Evolutionary conservation across 2,113 vertebrate species (phyloP), one percentile per base, ranked within the genome.

Genomic region (Cathartes aura): DNA sequence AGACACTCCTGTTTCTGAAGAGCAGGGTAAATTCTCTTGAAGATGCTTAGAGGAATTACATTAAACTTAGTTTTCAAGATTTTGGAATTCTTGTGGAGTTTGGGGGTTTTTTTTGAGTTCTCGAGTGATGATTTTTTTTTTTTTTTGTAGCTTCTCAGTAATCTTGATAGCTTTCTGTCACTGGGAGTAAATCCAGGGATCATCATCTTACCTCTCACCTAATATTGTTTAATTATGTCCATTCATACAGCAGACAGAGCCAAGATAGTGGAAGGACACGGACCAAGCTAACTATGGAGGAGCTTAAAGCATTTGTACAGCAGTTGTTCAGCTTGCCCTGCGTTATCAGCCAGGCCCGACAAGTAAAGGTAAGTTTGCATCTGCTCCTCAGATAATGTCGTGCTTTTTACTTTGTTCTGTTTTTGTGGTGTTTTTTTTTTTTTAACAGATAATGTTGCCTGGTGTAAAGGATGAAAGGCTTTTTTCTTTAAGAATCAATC

Each of bases 291-390:
- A 99, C 99, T 1, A 99, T 99, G 98, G 99, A 99, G 93, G 99
- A 99, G 95, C 98, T 99, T n/a, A 99, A 99, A 96, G 99, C 99
- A 11, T 99, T 99, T 68, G 99, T 99, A 48, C 99, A 99, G 52
- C 99, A 99, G 93, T 98, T 99, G 62, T 99, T 99, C 86, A 99
- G 99, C 87, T 98, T 99, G 90, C 99, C 99, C 1, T 99, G 99
- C 91, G 95, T 99, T 96, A 99, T 99, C 98, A 99, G 98, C 97
- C 99, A 99, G 97, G 99, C 99, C 22, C 98, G 99, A 85, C 99
- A 99, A 97, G 99, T 99, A 47, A 99, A 99, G 98, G 99, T 99
- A 40, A 79, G 97, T 92, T 87, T 83, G 24, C 8, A 17, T 95
- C 80, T 17, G 73, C 62, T 87, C 34, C 58, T 82, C 14, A 40